phyloP scores from a whole-genome alignment of 2,797 vertebrate genomes.

The Sparus aurata region DNA sequence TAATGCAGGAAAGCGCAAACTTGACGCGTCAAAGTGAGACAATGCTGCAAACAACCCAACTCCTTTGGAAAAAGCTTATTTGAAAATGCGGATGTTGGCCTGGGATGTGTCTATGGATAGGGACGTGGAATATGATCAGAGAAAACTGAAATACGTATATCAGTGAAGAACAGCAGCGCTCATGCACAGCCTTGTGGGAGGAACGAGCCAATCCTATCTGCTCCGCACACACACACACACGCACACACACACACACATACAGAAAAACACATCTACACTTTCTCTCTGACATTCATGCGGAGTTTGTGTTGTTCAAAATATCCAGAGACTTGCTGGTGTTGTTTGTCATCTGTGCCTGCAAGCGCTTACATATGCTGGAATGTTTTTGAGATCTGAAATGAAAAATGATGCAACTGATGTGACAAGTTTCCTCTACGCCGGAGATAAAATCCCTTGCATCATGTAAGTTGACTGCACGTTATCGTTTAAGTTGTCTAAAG shows the following conservation, averaged over 20 bases:
- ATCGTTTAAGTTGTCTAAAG: neutral
- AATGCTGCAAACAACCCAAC: constrained; percentile 26
- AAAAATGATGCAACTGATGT: constrained; percentile 39
- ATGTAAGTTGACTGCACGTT: neutral
- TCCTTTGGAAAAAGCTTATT: neutral
- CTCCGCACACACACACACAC: constrained; percentile 16
- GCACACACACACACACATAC: too few relatives aligned
- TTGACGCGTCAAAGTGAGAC: neutral
- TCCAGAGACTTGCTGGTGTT: constrained; percentile 24
- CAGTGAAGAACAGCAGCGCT: constrained; percentile 57
- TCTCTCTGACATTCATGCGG: neutral
- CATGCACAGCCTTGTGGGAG: constrained; percentile 36
- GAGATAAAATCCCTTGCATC: constrained; percentile 30
- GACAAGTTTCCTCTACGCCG: neutral
- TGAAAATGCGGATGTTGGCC: constrained; percentile 26
- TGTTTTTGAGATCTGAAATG: constrained; percentile 20
- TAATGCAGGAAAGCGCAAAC: constrained; percentile 24
- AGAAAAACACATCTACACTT: neutral
- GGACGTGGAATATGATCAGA: constrained; percentile 52
- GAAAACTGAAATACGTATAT: constrained; percentile 60
- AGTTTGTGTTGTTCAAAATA: constrained; percentile 27
- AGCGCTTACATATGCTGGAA: neutral
- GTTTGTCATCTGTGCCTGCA: constrained; percentile 23
- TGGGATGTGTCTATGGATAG: constrained; percentile 12
- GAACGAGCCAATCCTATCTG: constrained; percentile 53